Base-by-base conservation (phyloP, 2,113 vertebrate species). In the Phaethornis superciliosus region DNA sequence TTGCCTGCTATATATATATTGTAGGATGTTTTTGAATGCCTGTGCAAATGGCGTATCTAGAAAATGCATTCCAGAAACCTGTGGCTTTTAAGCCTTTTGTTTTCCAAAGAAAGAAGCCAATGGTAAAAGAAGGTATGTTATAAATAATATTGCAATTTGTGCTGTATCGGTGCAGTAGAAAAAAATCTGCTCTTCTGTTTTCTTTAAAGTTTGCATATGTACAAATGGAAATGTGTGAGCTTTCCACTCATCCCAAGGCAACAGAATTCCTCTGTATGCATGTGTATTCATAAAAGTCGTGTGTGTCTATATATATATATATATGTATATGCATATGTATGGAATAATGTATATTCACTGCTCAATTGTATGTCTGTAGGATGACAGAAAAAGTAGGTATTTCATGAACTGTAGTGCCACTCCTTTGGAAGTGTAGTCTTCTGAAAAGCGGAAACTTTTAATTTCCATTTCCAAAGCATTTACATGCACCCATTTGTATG, bases 31-130 rank as follows among this genome's bases (percentile, higher is more conserved):
- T 89, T 56, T 40, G 21, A 67, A 67, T 83, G 56, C 35, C 19
- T 85, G 28, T 35, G n/a, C 77, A 80, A 72, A 81, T 30, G 88
- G n/a, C 49, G 42, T 3, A 6, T 75, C 22, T 84, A 64, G 71
- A 64, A 95, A 52, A 71, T 46, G 44, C 46, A 28, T 92, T 80
- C 56, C 81, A 77, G 79, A 81, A 75, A 90, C 80, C 60, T 87
- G 79, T 91, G 71, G 58, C 67, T 87, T 88, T 82, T 51, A 70
- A 90, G 56, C 30, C 33, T 78, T 67, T 89, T 87, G 64, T 92
- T 95, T 79, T 85, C 56, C 40, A 51, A 88, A 85, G 75, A 47
- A 58, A 71, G 16, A 32, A 85, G 11, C 85, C 44, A 22, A 24
- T 69, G 74, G 35, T 76, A 33, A 75, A 68, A 33, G 37, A 40